These are phyloP conservation scores for Burhinus bistriatus DNA, from an alignment of 2,113 vertebrate species.

Conservation along the genomic window DNA sequence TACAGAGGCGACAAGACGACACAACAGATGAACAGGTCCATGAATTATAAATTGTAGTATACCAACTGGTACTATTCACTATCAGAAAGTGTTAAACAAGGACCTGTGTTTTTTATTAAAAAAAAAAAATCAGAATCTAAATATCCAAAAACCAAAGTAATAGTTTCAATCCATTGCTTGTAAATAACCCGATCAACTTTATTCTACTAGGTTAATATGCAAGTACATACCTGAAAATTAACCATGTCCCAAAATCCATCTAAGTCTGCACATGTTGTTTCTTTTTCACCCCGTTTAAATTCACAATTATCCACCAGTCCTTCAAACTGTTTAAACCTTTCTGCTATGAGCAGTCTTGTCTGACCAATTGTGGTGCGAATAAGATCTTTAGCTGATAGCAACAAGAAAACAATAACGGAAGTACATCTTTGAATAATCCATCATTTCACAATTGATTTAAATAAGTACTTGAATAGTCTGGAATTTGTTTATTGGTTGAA, in stretches of 20 bases:
- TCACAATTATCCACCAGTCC: conserved; percentile 93
- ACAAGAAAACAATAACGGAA: neutral
- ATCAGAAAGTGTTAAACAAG: neutral
- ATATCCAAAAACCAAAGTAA: neutral
- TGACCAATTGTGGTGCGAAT: conserved; percentile 88
- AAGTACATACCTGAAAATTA: conserved; percentile 77
- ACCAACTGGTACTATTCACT: neutral
- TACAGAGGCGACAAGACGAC: neutral
- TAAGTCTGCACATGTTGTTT: conserved; percentile 87
- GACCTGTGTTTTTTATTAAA: neutral
- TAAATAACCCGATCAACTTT: neutral
- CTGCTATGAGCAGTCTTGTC: conserved; percentile 86
- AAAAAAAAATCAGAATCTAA: neutral
- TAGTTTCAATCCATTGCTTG: neutral
- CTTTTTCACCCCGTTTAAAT: conserved; percentile 83
- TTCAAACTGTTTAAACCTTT: conserved; percentile 91
- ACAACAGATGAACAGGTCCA: neutral
- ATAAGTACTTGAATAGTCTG: neutral
- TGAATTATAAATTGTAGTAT: accelerated
- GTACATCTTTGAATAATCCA: neutral
- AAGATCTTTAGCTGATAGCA: conserved; percentile 80
- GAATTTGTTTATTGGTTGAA: neutral
- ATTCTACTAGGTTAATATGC: neutral
- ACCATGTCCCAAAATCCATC: conserved; percentile 99
- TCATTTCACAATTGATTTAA: neutral